Evolutionary conservation across 2,888 invertebrate species (phyloP).

Genomic region (Liodrosophila aerea): DNA sequence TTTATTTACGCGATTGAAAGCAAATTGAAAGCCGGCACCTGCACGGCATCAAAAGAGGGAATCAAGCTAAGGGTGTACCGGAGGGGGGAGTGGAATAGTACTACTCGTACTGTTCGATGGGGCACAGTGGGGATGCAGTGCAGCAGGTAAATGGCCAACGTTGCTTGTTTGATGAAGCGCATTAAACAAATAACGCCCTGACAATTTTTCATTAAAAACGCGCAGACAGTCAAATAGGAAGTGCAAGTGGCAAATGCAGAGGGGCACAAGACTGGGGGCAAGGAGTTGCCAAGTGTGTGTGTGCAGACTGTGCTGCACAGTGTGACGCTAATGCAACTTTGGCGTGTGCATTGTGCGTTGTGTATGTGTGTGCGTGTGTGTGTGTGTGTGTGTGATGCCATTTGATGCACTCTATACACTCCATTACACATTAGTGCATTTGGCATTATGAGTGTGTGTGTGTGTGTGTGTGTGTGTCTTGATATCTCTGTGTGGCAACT

Average conservation of each 20-base stretch:
- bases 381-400: too few species aligned
- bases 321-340: conserved; percentile 62
- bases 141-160: conserved; percentile 24
- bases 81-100: too few species aligned
- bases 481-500: conserved; percentile 16
- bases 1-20: conserved; percentile 61
- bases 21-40: conserved; percentile 55
- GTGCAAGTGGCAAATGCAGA: not conserved
- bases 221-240: conserved; percentile 12
- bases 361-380: not conserved
- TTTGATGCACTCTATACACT: conserved; percentile 56
- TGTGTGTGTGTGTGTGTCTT: too few species aligned
- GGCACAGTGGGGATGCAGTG: not conserved
- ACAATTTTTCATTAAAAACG: conserved; percentile 62
- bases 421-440: conserved; percentile 23
- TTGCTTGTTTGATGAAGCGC: conserved; percentile 56
- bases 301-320: conserved; percentile 22
- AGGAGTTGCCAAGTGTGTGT: not conserved
- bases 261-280: not conserved
- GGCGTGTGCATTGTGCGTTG: conserved; percentile 46
- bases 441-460: conserved; percentile 29
- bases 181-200: conserved; percentile 66
- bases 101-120: too few species aligned
- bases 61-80: not conserved
- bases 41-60: conserved; percentile 23